phyloP scores from a whole-genome alignment of 2,797 vertebrate genomes.

The Macroramphosus scolopax region DNA sequence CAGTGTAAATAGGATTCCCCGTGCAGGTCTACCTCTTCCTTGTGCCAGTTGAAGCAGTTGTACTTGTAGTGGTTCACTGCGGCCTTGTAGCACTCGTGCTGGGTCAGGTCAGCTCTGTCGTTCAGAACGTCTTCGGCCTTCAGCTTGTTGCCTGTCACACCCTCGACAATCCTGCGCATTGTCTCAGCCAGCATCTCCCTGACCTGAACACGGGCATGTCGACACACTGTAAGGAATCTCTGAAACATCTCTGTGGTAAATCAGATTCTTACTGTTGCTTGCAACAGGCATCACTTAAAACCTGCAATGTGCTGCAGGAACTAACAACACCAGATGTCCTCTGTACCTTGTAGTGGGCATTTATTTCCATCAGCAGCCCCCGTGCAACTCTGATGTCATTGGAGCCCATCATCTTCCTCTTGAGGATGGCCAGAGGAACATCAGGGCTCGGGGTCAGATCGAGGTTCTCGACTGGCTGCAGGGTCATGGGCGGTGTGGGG shows the following conservation, averaged over 20 bases:
- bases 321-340: too few relatives aligned
- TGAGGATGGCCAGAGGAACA: conserved; percentile 91
- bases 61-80: conserved; percentile 81
- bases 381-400: conserved; percentile 76
- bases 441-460: conserved; percentile 90
- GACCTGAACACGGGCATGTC: conserved; percentile 73
- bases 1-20: too few relatives aligned
- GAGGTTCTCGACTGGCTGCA: conserved; percentile 68
- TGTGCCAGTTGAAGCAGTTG: conserved; percentile 94
- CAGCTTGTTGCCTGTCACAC: conserved; percentile 64
- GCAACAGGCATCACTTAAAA: too few relatives aligned
- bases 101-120: conserved; percentile 67
- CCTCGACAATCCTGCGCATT: conserved; percentile 75
- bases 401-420: conserved; percentile 85
- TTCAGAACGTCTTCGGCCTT: conserved; percentile 69
- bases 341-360: conserved; percentile 81
- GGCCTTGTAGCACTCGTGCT: conserved; percentile 82
- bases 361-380: conserved; percentile 79
- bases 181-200: conserved; percentile 79
- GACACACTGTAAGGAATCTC: conserved; percentile 15
- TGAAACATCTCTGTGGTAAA: too few relatives aligned
- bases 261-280: not conserved
- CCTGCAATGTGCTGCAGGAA: too few relatives aligned
- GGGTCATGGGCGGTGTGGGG: conserved; percentile 51
- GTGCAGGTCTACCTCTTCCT: conserved; percentile 78